Evolutionary conservation across 1,140 invertebrate species (phyloP).

Genomic region (Thrips palmi): DNA sequence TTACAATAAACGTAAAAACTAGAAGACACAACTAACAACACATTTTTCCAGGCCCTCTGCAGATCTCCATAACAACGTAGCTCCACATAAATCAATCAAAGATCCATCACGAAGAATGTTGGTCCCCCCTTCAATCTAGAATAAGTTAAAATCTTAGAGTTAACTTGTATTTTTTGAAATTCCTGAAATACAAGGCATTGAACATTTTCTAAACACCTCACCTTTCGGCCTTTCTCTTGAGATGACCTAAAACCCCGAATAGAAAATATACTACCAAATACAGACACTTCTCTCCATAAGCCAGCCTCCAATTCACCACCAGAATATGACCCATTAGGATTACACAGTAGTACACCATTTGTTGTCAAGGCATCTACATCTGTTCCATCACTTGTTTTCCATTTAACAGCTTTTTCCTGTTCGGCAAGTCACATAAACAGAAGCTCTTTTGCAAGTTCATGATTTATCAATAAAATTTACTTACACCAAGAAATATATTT

Average conservation of each 20-base stretch:
- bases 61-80: constrained; percentile 89
- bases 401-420: constrained; percentile 96
- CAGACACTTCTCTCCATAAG: constrained; percentile 92
- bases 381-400: constrained; percentile 80
- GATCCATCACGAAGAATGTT: constrained; percentile 90
- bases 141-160: no score
- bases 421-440: no score
- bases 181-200: not conserved
- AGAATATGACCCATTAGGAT: constrained; percentile 63
- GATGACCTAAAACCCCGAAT: constrained; percentile 82
- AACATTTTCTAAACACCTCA: no score
- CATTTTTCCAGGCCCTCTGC: constrained; percentile 86
- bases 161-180: no score
- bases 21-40: constrained; percentile 42
- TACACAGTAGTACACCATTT: constrained; percentile 93
- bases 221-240: constrained; percentile 61
- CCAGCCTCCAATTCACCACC: constrained; percentile 53
- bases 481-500: no score
- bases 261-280: constrained; percentile 87
- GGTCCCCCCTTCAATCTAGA: constrained; percentile 54
- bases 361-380: constrained; percentile 96
- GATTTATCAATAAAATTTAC: no score
- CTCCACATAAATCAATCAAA: constrained; percentile 93
- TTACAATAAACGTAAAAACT: not conserved
- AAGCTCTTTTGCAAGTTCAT: no score